These are phyloP conservation scores for Ectemnius cavifrons DNA, from an alignment of 2,888 invertebrate species.

Conservation along the genomic window DNA sequence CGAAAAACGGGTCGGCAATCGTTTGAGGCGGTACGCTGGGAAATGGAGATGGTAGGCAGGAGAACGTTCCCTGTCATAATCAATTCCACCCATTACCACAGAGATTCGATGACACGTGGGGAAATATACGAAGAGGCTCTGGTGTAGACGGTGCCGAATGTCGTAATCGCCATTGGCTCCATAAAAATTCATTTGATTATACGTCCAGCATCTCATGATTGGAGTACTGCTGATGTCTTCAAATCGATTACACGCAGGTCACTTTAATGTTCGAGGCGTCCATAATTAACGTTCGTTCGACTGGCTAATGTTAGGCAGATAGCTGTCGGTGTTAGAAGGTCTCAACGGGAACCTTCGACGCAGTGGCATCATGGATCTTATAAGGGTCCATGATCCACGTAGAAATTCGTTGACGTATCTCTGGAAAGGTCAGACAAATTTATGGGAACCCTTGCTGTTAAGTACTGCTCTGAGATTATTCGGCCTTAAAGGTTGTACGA, in stretches of 20 bases:
- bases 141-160: not conserved
- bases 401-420: not conserved
- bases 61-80: not conserved
- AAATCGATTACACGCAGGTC: not conserved
- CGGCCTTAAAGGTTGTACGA: not conserved
- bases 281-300: not conserved
- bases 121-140: not conserved
- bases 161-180: not conserved
- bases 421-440: not conserved
- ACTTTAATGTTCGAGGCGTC: conserved; percentile 4
- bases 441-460: conserved; percentile 3
- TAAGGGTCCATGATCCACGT: not conserved
- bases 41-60: too few relatives aligned
- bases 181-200: conserved; percentile 1
- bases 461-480: not conserved
- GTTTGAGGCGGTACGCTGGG: too few relatives aligned
- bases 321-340: not conserved
- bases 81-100: not conserved
- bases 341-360: not conserved
- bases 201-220: not conserved
- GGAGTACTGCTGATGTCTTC: not conserved
- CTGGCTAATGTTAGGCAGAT: not conserved
- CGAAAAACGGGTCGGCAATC: too few relatives aligned
- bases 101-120: not conserved
- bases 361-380: not conserved